Percentiles rank a stretch among this genome's conserved stretches.
These are phyloP conservation scores for Aptenodytes forsteri DNA, from an alignment of 2,113 vertebrate genomes.

Conservation along the genomic window DNA sequence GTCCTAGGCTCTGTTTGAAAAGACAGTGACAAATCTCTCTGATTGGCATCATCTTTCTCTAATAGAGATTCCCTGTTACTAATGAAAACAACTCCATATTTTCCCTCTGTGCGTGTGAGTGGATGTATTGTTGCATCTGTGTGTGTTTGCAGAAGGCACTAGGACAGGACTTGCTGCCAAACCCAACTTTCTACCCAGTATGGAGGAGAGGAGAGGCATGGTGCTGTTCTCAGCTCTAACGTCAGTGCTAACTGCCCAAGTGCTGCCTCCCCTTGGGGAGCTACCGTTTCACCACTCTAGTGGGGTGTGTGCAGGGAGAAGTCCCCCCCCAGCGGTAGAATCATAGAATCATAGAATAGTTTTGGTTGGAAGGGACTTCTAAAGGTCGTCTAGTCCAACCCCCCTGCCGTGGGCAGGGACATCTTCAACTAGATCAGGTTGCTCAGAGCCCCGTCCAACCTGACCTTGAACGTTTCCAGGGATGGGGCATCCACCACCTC, in stretches of 20 bases:
- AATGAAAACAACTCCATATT: background rate
- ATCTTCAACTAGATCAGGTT: no score
- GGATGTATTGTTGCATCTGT: background rate
- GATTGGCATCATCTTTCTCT: background rate
- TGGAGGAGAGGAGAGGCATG: background rate
- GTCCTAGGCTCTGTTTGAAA: background rate
- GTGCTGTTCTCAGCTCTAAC: background rate
- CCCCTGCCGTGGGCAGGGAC: no score
- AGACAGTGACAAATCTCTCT: background rate
- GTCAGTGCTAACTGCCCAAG: background rate
- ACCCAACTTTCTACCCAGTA: background rate
- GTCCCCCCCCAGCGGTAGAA: no score
- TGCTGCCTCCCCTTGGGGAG: background rate
- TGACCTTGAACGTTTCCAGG: no score
- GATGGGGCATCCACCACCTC: no score
- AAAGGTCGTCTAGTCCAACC: no score
- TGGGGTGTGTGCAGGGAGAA: background rate
- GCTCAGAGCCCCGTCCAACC: no score
- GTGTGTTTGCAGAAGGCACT: background rate
- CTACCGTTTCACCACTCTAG: fast-evolving
- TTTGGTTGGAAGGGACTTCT: no score
- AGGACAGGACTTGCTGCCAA: background rate
- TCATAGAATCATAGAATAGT: no score
- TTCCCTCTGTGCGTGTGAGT: background rate
- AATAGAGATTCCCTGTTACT: background rate